These are phyloP conservation scores for Rhinoraja longicauda DNA, from an alignment of 2,797 vertebrate genomes.

Conservation along the genomic window DNA sequence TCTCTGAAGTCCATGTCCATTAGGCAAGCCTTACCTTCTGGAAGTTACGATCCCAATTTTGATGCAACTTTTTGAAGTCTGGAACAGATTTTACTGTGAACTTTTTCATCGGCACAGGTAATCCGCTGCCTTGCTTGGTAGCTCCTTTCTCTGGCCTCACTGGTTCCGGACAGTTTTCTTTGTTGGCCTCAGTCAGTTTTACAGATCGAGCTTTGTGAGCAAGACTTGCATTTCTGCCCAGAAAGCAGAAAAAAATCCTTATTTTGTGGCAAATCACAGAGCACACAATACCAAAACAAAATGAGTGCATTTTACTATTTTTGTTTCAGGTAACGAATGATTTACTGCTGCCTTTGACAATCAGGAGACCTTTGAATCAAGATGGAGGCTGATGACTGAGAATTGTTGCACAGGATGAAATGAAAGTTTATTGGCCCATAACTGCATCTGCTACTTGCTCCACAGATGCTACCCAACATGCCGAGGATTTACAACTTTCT, in stretches of 20 bases:
- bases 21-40: constrained; percentile 48
- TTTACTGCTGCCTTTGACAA: background rate
- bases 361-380: background rate
- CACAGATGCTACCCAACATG: no score
- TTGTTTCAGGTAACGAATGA: background rate
- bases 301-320: background rate
- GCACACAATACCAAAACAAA: constrained; percentile 15
- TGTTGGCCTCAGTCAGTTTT: constrained; percentile 2
- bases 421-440: background rate
- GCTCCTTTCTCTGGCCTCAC: background rate
- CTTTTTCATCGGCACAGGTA: constrained; percentile 45
- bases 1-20: no score
- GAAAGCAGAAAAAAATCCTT: background rate
- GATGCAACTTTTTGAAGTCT: constrained; percentile 40
- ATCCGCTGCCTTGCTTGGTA: constrained; percentile 47
- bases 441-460: no score
- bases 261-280: background rate
- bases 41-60: constrained; percentile 49
- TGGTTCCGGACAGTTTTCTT: background rate
- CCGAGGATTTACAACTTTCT: no score
- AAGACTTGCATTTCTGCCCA: background rate
- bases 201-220: background rate
- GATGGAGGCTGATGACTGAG: background rate
- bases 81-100: constrained; percentile 43
- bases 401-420: background rate